A percentile compares a stretch with the other conserved stretches of the same genome.
Conservation (phyloP, 2,113 vertebrate genomes). For the Speoplatyrhinus poulsoni region DNA sequence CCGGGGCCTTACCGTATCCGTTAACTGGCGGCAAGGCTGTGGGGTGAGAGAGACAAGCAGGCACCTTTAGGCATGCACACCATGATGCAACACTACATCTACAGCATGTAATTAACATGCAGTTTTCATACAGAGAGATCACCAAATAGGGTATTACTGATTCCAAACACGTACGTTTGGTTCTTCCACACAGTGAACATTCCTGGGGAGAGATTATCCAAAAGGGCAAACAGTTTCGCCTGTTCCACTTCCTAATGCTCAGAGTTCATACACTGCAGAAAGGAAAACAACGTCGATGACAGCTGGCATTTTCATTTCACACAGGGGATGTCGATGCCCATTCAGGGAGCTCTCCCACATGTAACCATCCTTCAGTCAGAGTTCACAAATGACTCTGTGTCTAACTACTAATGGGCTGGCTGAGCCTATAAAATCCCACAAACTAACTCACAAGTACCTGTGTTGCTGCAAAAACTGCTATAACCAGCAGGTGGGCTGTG, state of each 20-base stretch:
- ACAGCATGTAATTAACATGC: background rate
- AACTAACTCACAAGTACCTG: constrained; percentile 33
- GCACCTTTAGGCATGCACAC: background rate
- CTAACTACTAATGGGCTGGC: constrained; percentile 25
- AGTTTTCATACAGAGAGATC: constrained; percentile 26
- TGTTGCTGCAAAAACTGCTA: constrained; percentile 40
- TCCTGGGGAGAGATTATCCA: constrained; percentile 57
- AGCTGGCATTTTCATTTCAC: constrained; percentile 68
- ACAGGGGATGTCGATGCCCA: constrained; percentile 57
- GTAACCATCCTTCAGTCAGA: constrained; percentile 43
- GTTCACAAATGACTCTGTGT: constrained; percentile 28
- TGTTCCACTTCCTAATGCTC: constrained; percentile 46
- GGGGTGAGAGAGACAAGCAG: constrained; percentile 17
- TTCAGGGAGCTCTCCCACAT: constrained; percentile 46
- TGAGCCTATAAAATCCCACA: constrained; percentile 16
- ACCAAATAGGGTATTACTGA: constrained; percentile 23
- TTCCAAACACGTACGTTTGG: constrained; percentile 44
- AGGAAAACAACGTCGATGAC: constrained; percentile 55
- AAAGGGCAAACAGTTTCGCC: constrained; percentile 46
- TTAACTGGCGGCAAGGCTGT: constrained; percentile 92
- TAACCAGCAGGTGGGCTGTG: constrained; percentile 32
- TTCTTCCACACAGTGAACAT: constrained; percentile 57
- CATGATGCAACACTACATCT: background rate
- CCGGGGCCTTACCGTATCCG: constrained; percentile 92
- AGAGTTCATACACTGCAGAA: constrained; percentile 39